phyloP scores from a whole-genome alignment of 1,140 invertebrate species.

The Drosophila mauritiana region DNA sequence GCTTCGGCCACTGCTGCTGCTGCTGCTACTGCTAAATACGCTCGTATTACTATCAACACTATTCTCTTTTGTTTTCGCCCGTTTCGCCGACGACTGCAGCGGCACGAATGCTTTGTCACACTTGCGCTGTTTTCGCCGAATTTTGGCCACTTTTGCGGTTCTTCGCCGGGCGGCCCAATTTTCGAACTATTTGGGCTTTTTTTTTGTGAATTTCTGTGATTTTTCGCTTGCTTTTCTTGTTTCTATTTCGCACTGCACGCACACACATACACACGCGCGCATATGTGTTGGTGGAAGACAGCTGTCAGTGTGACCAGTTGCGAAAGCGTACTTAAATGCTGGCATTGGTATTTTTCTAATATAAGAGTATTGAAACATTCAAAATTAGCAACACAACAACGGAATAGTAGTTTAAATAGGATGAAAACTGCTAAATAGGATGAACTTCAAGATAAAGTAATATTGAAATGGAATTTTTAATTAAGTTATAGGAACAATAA shows the following conservation, averaged over 20 bases:
- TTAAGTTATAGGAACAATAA: too few relatives aligned
- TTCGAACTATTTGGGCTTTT: conserved; percentile 23
- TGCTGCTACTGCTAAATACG: conserved; percentile 63
- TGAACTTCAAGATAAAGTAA: too few relatives aligned
- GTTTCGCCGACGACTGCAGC: conserved; percentile 63
- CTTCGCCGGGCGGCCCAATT: conserved; percentile 18
- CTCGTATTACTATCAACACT: conserved; percentile 77
- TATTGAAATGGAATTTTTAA: too few relatives aligned
- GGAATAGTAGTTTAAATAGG: too few relatives aligned
- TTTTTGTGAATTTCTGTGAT: conserved; percentile 38
- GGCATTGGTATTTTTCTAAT: background rate
- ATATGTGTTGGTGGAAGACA: conserved; percentile 18
- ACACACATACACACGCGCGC: conserved; percentile 14
- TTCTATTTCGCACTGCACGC: conserved; percentile 36
- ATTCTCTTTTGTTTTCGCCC: conserved; percentile 80
- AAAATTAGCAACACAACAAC: too few relatives aligned
- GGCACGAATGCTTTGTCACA: conserved; percentile 75
- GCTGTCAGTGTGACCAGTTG: conserved; percentile 21
- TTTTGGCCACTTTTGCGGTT: conserved; percentile 75
- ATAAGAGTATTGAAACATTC: background rate
- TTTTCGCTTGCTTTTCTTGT: conserved; percentile 43
- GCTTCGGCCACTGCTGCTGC: conserved; percentile 40
- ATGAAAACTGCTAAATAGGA: too few relatives aligned
- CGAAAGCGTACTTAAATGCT: background rate
- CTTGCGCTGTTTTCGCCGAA: conserved; percentile 80